Conservation (phyloP, 92 coral and sea anemone species). For the Ricordea florida region DNA sequence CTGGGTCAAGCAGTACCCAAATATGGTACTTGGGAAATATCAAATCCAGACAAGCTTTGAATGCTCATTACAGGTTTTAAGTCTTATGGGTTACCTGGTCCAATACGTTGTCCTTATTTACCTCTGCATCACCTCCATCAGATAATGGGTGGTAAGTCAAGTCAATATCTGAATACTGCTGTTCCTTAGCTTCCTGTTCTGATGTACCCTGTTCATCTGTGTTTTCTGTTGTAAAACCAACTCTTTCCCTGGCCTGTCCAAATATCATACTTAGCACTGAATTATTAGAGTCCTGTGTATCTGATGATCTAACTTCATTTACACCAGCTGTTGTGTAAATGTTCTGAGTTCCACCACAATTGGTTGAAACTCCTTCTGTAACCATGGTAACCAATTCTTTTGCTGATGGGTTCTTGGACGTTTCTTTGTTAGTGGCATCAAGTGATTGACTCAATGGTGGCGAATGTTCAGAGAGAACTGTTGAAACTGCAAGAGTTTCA, state of each 20-base stretch:
- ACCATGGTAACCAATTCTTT: neutral
- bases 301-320: too few species aligned
- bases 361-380: neutral
- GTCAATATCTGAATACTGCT: slow-evolving; percentile 6
- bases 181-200: slow-evolving; percentile 1
- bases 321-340: neutral
- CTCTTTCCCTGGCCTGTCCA: slow-evolving; percentile 9
- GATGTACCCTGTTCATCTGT: neutral
- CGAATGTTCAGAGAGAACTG: slow-evolving; percentile 10
- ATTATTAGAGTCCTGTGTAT: too few species aligned
- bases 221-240: neutral
- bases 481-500: slow-evolving; percentile 45
- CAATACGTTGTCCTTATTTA: too few species aligned
- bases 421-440: neutral
- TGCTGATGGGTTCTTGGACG: neutral
- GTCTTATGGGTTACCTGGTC: too few species aligned
- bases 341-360: neutral
- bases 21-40: too few species aligned
- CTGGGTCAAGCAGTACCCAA: too few species aligned
- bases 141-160: too few species aligned
- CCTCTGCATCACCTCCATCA: too few species aligned
- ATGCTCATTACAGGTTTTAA: too few species aligned
- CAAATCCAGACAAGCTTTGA: too few species aligned
- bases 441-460: neutral
- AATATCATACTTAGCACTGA: slow-evolving; percentile 16